phyloP scores from a whole-genome alignment of 2,888 invertebrate genomes.

The Apeira syringaria region DNA sequence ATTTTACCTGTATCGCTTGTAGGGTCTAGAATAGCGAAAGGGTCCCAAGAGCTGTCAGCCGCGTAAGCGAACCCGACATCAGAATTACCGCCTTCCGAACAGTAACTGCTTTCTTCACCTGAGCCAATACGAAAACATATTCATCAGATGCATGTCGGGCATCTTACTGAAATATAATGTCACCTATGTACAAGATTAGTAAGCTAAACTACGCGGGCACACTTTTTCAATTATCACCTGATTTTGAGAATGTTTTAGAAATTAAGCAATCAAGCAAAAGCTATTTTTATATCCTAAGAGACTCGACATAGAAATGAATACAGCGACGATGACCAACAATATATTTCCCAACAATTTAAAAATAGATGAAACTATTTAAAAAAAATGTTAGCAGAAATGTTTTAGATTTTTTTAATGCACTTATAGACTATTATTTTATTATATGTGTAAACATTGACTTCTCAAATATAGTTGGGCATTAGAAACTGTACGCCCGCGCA shows the following conservation, averaged over 20 bases:
- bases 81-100: conserved; percentile 87
- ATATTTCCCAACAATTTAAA: too few species aligned
- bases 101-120: conserved; percentile 92
- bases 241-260: not conserved
- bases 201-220: conserved; percentile 5
- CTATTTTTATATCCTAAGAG: too few species aligned
- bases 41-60: conserved; percentile 86
- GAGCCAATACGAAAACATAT: conserved; percentile 4
- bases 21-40: conserved; percentile 89
- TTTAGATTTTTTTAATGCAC: too few species aligned
- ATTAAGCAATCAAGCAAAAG: not conserved
- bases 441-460: too few species aligned
- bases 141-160: not conserved
- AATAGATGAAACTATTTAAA: too few species aligned
- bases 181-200: not conserved
- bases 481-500: not conserved
- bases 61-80: conserved; percentile 75
- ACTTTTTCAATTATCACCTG: not conserved
- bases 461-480: not conserved
- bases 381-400: too few species aligned
- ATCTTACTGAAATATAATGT: not conserved
- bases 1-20: conserved; percentile 89
- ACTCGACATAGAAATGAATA: too few species aligned
- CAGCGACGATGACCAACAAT: too few species aligned
- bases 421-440: too few species aligned